Conservation (phyloP, 2,113 vertebrate genomes). For the Aegithalos caudatus region DNA sequence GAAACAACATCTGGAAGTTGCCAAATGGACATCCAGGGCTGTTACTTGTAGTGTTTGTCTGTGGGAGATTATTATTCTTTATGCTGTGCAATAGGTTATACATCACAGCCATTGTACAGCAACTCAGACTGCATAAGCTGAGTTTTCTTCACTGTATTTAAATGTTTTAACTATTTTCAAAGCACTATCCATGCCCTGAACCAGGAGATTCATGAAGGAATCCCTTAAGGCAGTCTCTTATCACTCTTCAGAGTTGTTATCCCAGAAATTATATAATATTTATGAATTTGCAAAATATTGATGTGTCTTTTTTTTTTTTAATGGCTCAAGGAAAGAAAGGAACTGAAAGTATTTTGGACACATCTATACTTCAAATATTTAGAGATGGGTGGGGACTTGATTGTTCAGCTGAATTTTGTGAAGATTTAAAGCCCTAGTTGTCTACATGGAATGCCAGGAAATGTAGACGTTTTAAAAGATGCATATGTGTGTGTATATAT, state of each 20-base stretch:
- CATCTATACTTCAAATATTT: background rate
- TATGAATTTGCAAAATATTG: background rate
- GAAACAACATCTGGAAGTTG: background rate
- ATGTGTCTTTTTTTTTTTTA: background rate
- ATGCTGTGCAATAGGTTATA: accelerated
- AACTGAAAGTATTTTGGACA: background rate
- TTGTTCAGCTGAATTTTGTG: constrained; percentile 1
- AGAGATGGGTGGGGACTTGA: background rate
- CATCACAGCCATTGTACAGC: background rate
- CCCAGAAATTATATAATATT: background rate
- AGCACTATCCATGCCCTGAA: background rate
- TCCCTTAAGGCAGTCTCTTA: background rate
- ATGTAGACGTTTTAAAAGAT: background rate
- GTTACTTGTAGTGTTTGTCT: background rate
- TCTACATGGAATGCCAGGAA: background rate
- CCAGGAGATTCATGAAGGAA: background rate
- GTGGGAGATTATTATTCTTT: background rate
- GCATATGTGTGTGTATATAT: background rate
- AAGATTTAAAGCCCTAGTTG: background rate
- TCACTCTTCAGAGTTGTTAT: background rate
- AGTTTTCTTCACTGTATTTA: background rate
- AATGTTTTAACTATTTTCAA: background rate
- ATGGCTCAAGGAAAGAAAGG: background rate
- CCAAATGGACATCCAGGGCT: background rate
- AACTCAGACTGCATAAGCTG: background rate